These are phyloP conservation scores for Camelus dromedarius DNA, from an alignment of 2,113 vertebrate genomes.

Conservation along the genomic window DNA sequence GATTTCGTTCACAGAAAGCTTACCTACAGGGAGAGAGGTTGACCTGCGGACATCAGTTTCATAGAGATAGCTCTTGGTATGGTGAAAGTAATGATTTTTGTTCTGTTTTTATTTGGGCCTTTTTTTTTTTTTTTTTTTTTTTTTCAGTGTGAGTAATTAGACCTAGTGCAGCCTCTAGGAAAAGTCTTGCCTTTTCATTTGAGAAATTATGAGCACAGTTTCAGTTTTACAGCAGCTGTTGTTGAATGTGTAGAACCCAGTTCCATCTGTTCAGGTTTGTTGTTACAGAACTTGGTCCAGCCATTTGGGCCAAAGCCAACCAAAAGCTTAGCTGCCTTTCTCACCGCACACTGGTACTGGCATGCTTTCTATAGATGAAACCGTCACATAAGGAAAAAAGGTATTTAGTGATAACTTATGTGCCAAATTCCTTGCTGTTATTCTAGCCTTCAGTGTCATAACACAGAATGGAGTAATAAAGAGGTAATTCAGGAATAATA, in stretches of 20 bases:
- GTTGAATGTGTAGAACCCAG: conserved; percentile 67
- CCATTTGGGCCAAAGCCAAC: conserved; percentile 79
- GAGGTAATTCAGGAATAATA: conserved; percentile 26
- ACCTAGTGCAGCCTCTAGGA: conserved; percentile 52
- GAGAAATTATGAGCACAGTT: conserved; percentile 60
- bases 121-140: background rate
- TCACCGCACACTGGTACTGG: conserved; percentile 75
- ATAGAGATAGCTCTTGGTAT: conserved; percentile 55
- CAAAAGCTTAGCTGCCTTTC: conserved; percentile 83
- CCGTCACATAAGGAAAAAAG: conserved; percentile 45
- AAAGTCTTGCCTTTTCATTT: conserved; percentile 64
- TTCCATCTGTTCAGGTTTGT: conserved; percentile 63
- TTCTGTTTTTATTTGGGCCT: conserved; percentile 4
- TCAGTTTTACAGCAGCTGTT: conserved; percentile 55
- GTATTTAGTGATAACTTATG: conserved; percentile 81
- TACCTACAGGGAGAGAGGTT: conserved; percentile 30
- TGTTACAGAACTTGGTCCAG: conserved; percentile 65
- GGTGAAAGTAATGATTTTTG: conserved; percentile 43
- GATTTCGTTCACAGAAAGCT: conserved; percentile 64
- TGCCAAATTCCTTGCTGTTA: conserved; percentile 84
- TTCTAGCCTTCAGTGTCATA: conserved; percentile 54
- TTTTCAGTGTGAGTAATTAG: background rate
- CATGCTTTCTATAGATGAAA: conserved; percentile 78
- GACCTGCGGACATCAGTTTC: conserved; percentile 36
- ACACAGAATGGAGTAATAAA: conserved; percentile 39